Evolutionary conservation across 2,797 vertebrate genomes (phyloP), one percentile per base, ranked within the genome.

Genomic region (Hybognathus amarus): DNA sequence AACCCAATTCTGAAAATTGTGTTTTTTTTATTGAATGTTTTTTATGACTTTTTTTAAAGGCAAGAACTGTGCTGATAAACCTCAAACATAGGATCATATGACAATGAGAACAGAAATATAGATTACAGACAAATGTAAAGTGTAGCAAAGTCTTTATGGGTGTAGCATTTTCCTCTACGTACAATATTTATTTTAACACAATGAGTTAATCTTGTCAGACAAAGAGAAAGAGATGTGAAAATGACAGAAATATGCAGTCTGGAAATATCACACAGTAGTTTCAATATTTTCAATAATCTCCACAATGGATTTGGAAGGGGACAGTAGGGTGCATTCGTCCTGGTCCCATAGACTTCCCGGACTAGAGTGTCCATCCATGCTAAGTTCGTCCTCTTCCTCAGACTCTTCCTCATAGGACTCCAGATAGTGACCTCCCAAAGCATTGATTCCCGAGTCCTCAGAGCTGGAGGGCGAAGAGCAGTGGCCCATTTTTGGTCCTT

Each of bases 221-320:
- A 67, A 52, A 40, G n/a, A 71, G 33, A 64, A 33, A 66, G 36
- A 24, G 2, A 22, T 52, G 33, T 38, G 24, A 67, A 74, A 79
- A 45, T 13, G 56, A 45, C 33, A 74, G 12, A 42, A 73, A 73
- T 68, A 7, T 42, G 47, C 11, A 70, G 47, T 27, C 11, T n/a
- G 27, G 15, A 59, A 80, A 59, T 42, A 79, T 96, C 94, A 99
- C 91, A 99, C 98, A 69, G 97, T 99, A 90, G 98, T 99, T 94
- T 99, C 98, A 77, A 99, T 99, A 85, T 98, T 99, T 92, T 99
- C 98, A 1, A 99, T 99, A 93, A 99, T 97, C 90, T 99, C 98
- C 92, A 99, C 95, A 85, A 96, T 96, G 0, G 97, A 97, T 92
- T 97, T 97, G 1, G 97, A 98, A 0, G 97, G 97, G 0, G 97